A percentile compares a stretch with the other conserved stretches of the same genome.
These are phyloP conservation scores for Cranoglanis bouderius DNA, from an alignment of 2,113 vertebrate genomes.

Conservation along the genomic window DNA sequence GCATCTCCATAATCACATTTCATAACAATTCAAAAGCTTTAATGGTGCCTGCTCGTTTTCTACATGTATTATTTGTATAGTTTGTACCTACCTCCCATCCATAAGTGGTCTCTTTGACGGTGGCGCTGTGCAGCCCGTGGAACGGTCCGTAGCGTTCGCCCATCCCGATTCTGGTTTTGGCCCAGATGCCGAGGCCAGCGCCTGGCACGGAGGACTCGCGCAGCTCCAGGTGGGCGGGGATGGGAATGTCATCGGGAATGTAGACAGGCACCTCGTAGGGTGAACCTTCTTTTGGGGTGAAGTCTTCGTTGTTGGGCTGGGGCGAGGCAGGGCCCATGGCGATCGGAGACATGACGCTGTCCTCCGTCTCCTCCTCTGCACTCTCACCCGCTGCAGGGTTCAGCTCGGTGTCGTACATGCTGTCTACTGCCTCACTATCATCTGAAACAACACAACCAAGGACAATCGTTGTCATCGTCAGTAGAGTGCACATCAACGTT, in stretches of 20 bases:
- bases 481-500: neutral
- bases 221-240: conserved; percentile 94
- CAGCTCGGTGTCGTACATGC: conserved; percentile 91
- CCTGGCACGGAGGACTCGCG: conserved; percentile 95
- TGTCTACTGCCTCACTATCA: conserved; percentile 91
- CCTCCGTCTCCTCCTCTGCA: conserved; percentile 90
- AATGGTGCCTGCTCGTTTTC: neutral
- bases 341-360: conserved; percentile 91
- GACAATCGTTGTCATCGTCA: neutral
- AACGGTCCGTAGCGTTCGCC: conserved; percentile 92
- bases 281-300: conserved; percentile 98
- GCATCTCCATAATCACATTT: conserved; percentile 6
- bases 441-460: conserved; percentile 68
- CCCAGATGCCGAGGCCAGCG: conserved; percentile 94
- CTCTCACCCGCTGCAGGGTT: conserved; percentile 85
- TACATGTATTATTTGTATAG: neutral
- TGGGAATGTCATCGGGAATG: conserved; percentile 98
- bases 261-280: conserved; percentile 98
- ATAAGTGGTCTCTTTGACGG: conserved; percentile 86
- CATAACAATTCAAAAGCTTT: neutral
- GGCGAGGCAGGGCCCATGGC: conserved; percentile 85
- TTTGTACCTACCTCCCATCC: conserved; percentile 90
- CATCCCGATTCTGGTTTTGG: conserved; percentile 83
- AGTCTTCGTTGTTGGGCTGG: conserved; percentile 91
- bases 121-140: conserved; percentile 75